Conservation (phyloP, 2,797 vertebrate species). For the Phataginus tetradactyla region DNA sequence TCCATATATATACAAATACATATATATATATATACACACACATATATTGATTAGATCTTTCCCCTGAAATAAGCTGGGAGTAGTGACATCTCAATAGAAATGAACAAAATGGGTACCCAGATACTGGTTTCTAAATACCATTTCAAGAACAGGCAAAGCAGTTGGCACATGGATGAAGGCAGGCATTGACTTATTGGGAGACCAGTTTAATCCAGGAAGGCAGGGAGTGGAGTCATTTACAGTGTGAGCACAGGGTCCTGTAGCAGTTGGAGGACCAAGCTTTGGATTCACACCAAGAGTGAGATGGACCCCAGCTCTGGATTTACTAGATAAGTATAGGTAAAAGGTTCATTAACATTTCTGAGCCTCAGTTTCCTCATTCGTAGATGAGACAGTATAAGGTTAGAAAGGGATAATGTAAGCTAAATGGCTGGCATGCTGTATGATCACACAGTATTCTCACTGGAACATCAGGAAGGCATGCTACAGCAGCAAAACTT, state of each 20-base stretch:
- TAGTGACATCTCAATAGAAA: not conserved
- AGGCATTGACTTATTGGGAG: not conserved
- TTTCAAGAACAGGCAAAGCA: not conserved
- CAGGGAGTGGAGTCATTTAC: not conserved
- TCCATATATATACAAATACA: not conserved
- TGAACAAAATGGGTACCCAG: not conserved
- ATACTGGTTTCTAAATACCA: not conserved
- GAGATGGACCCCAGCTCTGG: not conserved
- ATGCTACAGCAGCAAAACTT: not conserved
- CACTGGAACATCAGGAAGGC: not conserved
- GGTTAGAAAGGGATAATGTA: not conserved
- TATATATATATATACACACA: not conserved
- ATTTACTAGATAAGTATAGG: not conserved
- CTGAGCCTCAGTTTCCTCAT: not conserved
- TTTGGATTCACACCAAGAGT: not conserved
- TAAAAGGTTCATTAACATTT: not conserved
- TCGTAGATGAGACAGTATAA: not conserved
- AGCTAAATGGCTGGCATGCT: not conserved
- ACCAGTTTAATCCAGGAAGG: not conserved
- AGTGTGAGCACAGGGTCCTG: not conserved
- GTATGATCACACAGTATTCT: not conserved
- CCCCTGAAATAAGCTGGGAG: not conserved
- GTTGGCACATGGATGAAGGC: not conserved
- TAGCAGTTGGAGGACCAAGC: not conserved
- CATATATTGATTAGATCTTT: not conserved